A percentile compares a stretch with the other conserved stretches of the same genome.
Evolutionary conservation across 2,797 vertebrate species (phyloP).

Genomic region (Glossophaga mutica): DNA sequence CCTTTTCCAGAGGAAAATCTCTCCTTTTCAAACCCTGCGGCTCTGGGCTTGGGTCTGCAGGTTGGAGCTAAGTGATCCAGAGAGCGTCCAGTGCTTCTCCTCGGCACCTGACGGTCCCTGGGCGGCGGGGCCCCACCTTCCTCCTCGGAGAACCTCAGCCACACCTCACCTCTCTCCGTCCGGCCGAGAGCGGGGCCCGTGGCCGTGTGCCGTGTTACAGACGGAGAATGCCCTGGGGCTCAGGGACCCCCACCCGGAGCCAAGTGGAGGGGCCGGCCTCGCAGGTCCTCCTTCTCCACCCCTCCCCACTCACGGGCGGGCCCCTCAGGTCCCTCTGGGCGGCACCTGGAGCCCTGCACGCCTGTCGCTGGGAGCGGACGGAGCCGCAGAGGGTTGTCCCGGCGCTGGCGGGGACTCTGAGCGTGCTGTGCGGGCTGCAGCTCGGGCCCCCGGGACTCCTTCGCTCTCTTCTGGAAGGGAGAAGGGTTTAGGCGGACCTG

Average conservation of each 20-base stretch:
- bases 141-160: background rate
- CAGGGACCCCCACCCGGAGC: background rate
- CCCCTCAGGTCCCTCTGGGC: fast-evolving
- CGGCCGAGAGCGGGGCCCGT: fast-evolving
- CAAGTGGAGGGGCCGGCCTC: background rate
- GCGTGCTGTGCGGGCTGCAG: fast-evolving
- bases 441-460: too few species aligned
- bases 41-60: background rate
- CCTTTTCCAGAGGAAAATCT: background rate
- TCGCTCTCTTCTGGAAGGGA: background rate
- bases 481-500: too few species aligned
- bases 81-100: background rate
- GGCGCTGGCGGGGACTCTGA: background rate
- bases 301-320: fast-evolving
- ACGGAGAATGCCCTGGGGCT: fast-evolving
- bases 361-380: fast-evolving
- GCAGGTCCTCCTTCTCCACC: fast-evolving
- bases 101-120: fast-evolving
- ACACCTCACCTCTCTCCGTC: fast-evolving
- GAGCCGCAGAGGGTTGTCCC: background rate
- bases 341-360: background rate
- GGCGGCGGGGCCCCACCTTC: background rate
- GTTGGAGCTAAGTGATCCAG: background rate
- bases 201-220: background rate
- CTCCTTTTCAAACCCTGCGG: background rate